Evolutionary conservation across 2,113 vertebrate species (phyloP), one percentile per base, ranked within the genome.

Genomic region (Platysternon megacephalum): DNA sequence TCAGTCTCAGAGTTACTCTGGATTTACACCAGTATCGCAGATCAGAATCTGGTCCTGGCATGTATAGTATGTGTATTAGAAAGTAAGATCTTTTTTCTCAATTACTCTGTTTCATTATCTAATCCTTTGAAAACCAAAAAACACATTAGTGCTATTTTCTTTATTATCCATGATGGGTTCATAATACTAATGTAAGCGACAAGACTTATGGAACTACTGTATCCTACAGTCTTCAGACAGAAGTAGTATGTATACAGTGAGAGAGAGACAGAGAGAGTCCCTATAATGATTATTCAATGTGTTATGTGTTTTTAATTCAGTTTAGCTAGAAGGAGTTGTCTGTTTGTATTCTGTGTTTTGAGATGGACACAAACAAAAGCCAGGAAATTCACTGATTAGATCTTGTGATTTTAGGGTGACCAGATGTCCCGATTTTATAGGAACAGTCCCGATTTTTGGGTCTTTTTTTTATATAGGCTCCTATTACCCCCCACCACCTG

Each of bases 101-200:
- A 1, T 84, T 88, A 87, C 17, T 90, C 39, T 48, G 12, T 13
- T 86, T 86, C 85, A 78, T 55, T 91, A 84, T 82, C 83, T 76
- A 79, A 89, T 46, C 13, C 92, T 92, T 93, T 53, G n/a, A 80
- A 80, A 84, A 6, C 10, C 68, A 11, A 49, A 55, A 13, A 84
- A 91, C 79, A 0, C 16, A 32, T 55, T 44, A 81, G 12, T 79
- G 32, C 52, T 85, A 35, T 88, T 96, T 85, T 86, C 48, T 44
- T 65, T 86, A 65, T n/a, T 81, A 26, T 9, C 8, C 72, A 5
- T 39, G 9, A 39, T 51, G 2, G 83, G 72, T 83, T 94, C 39
- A 85, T 52, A 91, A 79, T 51, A 53, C 55, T 81, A 90, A 58
- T 39, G 2, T 19, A 42, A 88, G 11, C 22, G 52, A 21, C 72